Evolutionary conservation across 2,113 vertebrate genomes (phyloP), one percentile per base, ranked within the genome.

Genomic region (Apeltes quadracus): DNA sequence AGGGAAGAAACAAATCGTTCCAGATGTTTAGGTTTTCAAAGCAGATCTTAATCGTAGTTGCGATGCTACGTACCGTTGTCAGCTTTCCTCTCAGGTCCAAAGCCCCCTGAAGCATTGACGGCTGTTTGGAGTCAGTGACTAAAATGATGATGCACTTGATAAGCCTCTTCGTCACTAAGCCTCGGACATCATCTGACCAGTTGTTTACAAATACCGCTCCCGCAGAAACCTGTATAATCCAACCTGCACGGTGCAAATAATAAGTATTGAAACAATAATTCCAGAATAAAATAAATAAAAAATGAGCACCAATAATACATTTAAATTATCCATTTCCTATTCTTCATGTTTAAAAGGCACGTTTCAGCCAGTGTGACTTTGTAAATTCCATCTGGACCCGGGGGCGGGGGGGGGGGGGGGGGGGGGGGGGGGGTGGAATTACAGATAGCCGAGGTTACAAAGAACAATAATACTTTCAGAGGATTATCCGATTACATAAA

Each of bases 121-220:
- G 62, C 27, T 50, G 74, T 62, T 18, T 72, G 64, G 56, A 79
- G 65, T 72, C 34, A 76, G 58, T 75, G 41, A 77, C 62, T 39
- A 13, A 70, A 7, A 61, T 43, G 50, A 74, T 71, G 65, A 63
- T 73, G 51, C 48, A 46, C 22, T 39, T 7, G 43, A 72, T 89
- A 84, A 92, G 83, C 59, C 89, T 72, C 75, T 81, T 87, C 79
- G 34, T 79, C 76, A 44, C 67, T 93, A 92, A 93, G 84, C 85
- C 81, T 83, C 77, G 89, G 79, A 88, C 83, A 84, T 84, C 64
- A 87, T 66, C 62, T 14, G 15, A 66, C 41, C 5, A 50, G 69
- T 72, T 85, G 83, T 89, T 83, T 81, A 87, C 78, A 56, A 82
- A 70, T 78, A 75, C 68, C 22, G 61, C 29, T 5, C 55, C 50